Evolutionary conservation across 2,113 vertebrate species (phyloP), one percentile per base, ranked within the genome.

Genomic region (Halcyon senegalensis): DNA sequence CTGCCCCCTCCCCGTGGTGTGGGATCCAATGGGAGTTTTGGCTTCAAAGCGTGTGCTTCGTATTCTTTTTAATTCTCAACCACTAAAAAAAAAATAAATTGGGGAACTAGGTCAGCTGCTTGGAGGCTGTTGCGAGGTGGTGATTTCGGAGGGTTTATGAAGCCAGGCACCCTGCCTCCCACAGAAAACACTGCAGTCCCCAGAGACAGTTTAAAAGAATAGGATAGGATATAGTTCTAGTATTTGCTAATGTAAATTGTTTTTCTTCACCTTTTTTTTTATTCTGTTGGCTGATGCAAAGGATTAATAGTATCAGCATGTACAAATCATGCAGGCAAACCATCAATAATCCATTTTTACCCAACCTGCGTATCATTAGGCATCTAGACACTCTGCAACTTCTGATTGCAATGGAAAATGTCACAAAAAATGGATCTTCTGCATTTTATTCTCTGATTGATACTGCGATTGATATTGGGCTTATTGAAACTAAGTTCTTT

Each of bases 31-130:
- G 15, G 48, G 72, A 81, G 64, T 43, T 93, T 77, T 64, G 83
- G 9, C 50, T 87, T 68, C 75, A 70, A 83, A 92, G 83, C 1
- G 1, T 30, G 51, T 31, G 48, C 8, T 88, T 90, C 64, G 80
- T 51, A 16, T 62, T 80, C 37, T 56, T 74, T 70, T 48, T 74
- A 68, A 72, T 86, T 76, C 43, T 56, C 73, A 66, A 27, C 83
- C 12, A 39, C 39, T 80, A 30, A 66, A 43, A 43, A 25, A 27
- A 39, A 60, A 35, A 15, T 9, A 14, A 31, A 69, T 10, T 31
- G 83, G 82, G 79, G 85, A 75, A 37, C 10, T 6, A 60, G 93
- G 90, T 86, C 59, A 93, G 92, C 85, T 95, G 93, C 90, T 90
- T 90, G 90, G 73, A 92, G 82, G 70, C 87, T 87, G 62, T 48